Percentiles rank a stretch among this genome's conserved stretches.
These are phyloP conservation scores for Brachionus rotundiformis DNA, from an alignment of 1,140 invertebrate species.

Conservation along the genomic window DNA sequence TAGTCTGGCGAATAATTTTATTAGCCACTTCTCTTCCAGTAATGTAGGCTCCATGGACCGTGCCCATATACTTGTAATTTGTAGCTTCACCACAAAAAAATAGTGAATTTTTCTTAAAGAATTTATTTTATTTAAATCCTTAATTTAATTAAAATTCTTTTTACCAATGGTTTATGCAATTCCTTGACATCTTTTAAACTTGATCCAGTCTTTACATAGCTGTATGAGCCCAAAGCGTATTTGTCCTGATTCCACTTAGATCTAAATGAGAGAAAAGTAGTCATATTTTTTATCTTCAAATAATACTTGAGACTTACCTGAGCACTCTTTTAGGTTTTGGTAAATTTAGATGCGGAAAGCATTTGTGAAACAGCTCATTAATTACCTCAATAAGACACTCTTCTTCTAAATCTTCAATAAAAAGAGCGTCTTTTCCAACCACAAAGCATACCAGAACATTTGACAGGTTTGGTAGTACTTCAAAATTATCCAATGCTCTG, in stretches of 20 bases:
- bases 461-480: not conserved
- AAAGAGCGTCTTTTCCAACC: slow-evolving; percentile 33
- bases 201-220: slow-evolving; percentile 52
- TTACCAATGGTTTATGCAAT: slow-evolving; percentile 28
- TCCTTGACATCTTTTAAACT: slow-evolving; percentile 20
- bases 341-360: not conserved
- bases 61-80: slow-evolving; percentile 87
- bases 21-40: slow-evolving; percentile 75
- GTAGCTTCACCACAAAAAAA: slow-evolving; percentile 91
- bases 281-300: not conserved
- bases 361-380: slow-evolving; percentile 9
- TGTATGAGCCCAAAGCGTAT: slow-evolving; percentile 7
- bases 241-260: not conserved
- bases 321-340: slow-evolving; percentile 16
- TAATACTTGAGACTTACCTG: not conserved
- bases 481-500: slow-evolving; percentile 44
- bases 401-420: slow-evolving; percentile 42
- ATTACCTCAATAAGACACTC: slow-evolving; percentile 40
- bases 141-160: not conserved
- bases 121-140: not conserved
- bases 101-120: slow-evolving; percentile 70
- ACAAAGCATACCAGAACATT: slow-evolving; percentile 39
- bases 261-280: not conserved
- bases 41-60: slow-evolving; percentile 87
- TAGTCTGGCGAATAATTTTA: slow-evolving; percentile 9